Conservation (phyloP, 2,797 vertebrate genomes). For the Austrolebias charrua region DNA sequence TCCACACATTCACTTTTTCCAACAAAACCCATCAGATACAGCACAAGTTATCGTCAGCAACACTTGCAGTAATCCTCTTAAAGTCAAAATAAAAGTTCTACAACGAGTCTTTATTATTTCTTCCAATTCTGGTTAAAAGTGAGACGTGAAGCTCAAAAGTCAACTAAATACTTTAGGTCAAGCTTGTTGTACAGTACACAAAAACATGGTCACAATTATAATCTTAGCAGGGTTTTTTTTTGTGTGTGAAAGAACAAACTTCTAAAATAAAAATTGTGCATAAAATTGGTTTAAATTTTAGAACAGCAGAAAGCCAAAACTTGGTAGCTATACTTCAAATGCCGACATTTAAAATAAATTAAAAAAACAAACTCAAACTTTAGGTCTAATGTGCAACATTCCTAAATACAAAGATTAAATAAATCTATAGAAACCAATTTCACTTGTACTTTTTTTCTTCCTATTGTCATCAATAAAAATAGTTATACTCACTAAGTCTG, state of each 20-base stretch:
- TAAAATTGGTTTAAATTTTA: constrained; percentile 29
- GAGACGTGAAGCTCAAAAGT: constrained; percentile 43
- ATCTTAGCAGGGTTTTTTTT: constrained; percentile 32
- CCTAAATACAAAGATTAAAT: constrained; percentile 16
- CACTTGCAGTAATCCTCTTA: constrained; percentile 48
- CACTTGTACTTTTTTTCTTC: constrained; percentile 9
- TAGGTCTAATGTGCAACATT: constrained; percentile 22
- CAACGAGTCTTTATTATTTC: constrained; percentile 28
- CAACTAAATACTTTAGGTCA: constrained; percentile 47
- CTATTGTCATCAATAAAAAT: constrained; percentile 4
- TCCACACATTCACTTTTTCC: constrained; percentile 55
- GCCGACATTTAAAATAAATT: constrained; percentile 1
- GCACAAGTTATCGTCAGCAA: constrained; percentile 40
- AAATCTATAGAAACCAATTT: constrained; percentile 8
- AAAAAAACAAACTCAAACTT: constrained; percentile 2
- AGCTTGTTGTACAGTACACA: constrained; percentile 19
- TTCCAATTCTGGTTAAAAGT: constrained; percentile 43
- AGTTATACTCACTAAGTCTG: constrained; percentile 34
- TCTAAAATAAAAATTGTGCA: constrained; percentile 1
- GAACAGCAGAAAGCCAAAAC: constrained; percentile 35
- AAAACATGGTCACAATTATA: constrained; percentile 43
- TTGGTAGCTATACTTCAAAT: constrained; percentile 18
- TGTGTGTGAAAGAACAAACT: not conserved
- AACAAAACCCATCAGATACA: constrained; percentile 38
- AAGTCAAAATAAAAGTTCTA: constrained; percentile 39